A percentile compares a stretch with the other conserved stretches of the same genome.
Evolutionary conservation across 2,888 invertebrate genomes (phyloP).

Genomic region (Pedicia rivosa): DNA sequence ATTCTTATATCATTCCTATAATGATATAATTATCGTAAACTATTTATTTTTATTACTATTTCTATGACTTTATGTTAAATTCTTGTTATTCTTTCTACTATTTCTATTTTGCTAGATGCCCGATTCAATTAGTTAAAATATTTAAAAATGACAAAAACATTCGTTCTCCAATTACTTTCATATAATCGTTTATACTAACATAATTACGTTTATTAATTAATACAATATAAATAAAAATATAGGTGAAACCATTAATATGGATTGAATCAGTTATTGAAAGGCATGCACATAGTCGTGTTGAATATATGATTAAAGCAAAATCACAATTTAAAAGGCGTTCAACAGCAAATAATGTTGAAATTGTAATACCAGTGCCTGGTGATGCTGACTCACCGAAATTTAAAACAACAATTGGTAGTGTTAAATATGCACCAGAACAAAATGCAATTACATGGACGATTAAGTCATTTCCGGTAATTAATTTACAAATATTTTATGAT

Average conservation of each 20-base stretch:
- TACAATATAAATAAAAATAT: too few relatives aligned
- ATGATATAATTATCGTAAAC: too few relatives aligned
- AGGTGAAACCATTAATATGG: conserved; percentile 98
- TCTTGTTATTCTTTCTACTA: too few relatives aligned
- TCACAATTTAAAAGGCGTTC: conserved; percentile 95
- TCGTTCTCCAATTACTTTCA: too few relatives aligned
- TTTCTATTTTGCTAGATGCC: too few relatives aligned
- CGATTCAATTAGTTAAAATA: too few relatives aligned
- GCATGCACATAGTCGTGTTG: conserved; percentile 92
- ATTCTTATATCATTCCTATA: too few relatives aligned
- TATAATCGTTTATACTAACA: too few relatives aligned
- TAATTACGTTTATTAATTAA: too few relatives aligned
- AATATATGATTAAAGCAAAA: conserved; percentile 98
- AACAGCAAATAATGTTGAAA: conserved; percentile 97
- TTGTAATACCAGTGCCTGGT: conserved; percentile 86
- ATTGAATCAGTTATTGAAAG: conserved; percentile 97
- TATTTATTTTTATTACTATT: too few relatives aligned
- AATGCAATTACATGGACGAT: conserved; percentile 96
- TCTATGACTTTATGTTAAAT: too few relatives aligned
- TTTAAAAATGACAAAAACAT: too few relatives aligned
- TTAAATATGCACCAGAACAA: conserved; percentile 93
- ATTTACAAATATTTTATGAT: not conserved
- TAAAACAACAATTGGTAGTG: conserved; percentile 92
- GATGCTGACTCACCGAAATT: conserved; percentile 99
- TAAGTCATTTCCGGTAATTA: conserved; percentile 72